Evolutionary conservation across 2,797 vertebrate genomes (phyloP).

Genomic region (Decapterus maruadsi): DNA sequence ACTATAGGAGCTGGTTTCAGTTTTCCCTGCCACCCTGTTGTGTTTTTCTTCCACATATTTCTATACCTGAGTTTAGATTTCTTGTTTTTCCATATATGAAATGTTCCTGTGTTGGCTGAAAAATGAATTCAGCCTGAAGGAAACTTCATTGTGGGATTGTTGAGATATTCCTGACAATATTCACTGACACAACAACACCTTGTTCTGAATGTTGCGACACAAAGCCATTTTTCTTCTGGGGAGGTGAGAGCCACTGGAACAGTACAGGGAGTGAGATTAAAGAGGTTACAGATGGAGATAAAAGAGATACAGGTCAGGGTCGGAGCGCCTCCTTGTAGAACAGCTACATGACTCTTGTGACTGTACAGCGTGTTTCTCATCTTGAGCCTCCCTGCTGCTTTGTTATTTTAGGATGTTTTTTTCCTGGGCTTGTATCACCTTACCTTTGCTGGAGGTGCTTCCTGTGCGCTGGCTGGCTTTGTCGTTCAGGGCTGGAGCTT

Average conservation of each 20-base stretch:
- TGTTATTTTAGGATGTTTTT: background rate
- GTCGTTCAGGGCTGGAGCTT: slow-evolving; percentile 19
- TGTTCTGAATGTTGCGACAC: background rate
- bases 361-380: no score
- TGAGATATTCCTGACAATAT: background rate
- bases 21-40: no score
- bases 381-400: no score
- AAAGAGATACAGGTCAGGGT: background rate
- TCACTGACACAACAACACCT: background rate
- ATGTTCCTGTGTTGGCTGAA: background rate
- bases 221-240: background rate
- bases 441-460: slow-evolving; percentile 44
- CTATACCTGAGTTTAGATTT: no score
- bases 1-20: no score
- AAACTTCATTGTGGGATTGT: background rate
- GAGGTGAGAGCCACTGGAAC: background rate
- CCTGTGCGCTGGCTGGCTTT: background rate
- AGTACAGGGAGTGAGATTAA: background rate
- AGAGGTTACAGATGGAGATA: background rate
- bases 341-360: no score
- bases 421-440: background rate
- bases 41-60: no score
- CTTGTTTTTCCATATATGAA: no score
- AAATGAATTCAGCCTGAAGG: background rate
- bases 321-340: no score